Evolutionary conservation across 1,140 invertebrate species (phyloP).

Genomic region (Papilio glaucus): DNA sequence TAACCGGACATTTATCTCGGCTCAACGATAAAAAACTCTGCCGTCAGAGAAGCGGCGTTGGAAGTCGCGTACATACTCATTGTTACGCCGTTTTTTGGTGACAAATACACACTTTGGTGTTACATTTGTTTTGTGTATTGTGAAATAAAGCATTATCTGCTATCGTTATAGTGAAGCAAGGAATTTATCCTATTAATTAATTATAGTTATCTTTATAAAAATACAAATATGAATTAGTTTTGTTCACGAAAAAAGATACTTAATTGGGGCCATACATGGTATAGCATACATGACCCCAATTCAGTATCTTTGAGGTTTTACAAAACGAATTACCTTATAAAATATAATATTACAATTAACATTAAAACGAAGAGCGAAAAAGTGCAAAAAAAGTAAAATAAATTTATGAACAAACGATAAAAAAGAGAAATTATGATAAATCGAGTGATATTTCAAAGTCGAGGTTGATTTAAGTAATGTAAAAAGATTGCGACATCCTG

Average conservation of each 20-base stretch:
- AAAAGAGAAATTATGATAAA: conserved; percentile 39
- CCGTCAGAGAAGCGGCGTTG: conserved; percentile 58
- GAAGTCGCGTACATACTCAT: conserved; percentile 38
- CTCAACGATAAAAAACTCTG: conserved; percentile 73
- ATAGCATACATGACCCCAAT: no score
- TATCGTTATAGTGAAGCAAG: no score
- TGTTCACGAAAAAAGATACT: no score
- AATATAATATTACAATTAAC: neutral
- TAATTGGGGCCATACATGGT: no score
- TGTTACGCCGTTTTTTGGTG: conserved; percentile 14
- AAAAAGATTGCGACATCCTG: conserved; percentile 73
- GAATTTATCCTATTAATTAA: no score
- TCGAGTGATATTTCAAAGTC: conserved; percentile 57
- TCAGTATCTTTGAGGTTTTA: no score
- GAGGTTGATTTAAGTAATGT: conserved; percentile 67
- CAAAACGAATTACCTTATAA: neutral
- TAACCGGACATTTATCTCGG: conserved; percentile 79
- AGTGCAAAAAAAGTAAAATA: conserved; percentile 9
- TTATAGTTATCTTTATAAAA: no score
- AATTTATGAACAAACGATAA: conserved; percentile 32
- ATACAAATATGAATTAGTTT: no score
- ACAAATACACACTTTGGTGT: conserved; percentile 25
- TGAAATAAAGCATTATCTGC: neutral
- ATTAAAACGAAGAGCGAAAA: neutral
- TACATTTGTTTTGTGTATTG: neutral